These are phyloP conservation scores for Pseudoips prasinana DNA, from an alignment of 2,888 invertebrate genomes.

Conservation along the genomic window DNA sequence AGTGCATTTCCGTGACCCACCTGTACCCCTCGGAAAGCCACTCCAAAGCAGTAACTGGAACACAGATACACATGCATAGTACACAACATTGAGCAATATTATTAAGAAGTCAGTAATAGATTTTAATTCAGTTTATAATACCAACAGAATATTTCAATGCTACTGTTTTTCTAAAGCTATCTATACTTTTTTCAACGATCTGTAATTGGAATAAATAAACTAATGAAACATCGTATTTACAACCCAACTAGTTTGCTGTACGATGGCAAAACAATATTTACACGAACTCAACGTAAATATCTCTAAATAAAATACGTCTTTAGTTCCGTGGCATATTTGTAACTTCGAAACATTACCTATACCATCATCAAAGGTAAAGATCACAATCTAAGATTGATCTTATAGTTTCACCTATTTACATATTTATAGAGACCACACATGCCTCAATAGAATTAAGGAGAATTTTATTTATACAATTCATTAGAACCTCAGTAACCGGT, in stretches of 20 bases:
- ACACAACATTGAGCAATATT: constrained; percentile 12
- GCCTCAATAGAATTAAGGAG: constrained; percentile 24
- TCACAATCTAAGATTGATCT: constrained; percentile 3
- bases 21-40: constrained; percentile 21
- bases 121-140: constrained; percentile 2
- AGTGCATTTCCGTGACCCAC: constrained; percentile 46
- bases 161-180: constrained; percentile 7
- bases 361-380: too few species aligned
- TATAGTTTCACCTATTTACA: constrained; percentile 8
- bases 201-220: constrained; percentile 13
- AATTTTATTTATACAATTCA: constrained; percentile 36
- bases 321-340: neutral
- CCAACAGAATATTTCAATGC: constrained; percentile 11
- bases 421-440: constrained; percentile 35
- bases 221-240: constrained; percentile 13
- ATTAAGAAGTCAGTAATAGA: constrained; percentile 5
- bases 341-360: too few species aligned
- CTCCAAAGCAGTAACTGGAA: constrained; percentile 23
- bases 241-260: constrained; percentile 7
- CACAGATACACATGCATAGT: constrained; percentile 23
- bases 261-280: constrained; percentile 1
- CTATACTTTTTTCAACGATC: constrained; percentile 10
- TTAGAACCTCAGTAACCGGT: constrained; percentile 30
- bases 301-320: neutral
- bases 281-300: constrained; percentile 5